These are phyloP conservation scores for Cybosia mesomella DNA, from an alignment of 2,888 invertebrate genomes.

Conservation along the genomic window DNA sequence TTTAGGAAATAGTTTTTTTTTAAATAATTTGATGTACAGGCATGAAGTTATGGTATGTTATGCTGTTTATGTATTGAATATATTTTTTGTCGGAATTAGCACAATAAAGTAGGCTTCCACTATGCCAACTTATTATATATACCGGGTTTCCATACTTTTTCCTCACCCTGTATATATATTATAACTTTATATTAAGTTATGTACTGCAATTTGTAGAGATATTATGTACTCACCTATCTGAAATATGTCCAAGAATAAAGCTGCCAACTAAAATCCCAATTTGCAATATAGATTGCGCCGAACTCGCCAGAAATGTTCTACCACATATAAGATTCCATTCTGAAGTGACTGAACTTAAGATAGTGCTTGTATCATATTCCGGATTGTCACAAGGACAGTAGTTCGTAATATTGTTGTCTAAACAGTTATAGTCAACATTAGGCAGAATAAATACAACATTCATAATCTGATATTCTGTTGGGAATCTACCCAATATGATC, in stretches of 20 bases:
- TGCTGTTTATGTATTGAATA: too few species aligned
- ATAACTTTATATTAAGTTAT: neutral
- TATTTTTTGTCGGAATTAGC: too few species aligned
- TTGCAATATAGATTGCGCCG: constrained; percentile 86
- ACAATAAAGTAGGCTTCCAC: too few species aligned
- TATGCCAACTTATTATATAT: too few species aligned
- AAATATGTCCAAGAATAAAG: constrained; percentile 83
- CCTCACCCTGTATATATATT: too few species aligned
- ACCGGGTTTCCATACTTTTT: too few species aligned
- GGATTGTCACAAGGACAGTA: constrained; percentile 78
- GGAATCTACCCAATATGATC: constrained; percentile 82
- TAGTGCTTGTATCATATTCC: constrained; percentile 83
- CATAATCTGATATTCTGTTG: constrained; percentile 86
- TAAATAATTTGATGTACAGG: too few species aligned
- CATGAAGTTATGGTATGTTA: too few species aligned
- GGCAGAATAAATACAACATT: constrained; percentile 87
- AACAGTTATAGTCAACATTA: constrained; percentile 80
- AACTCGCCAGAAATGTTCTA: constrained; percentile 81
- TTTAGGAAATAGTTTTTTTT: too few species aligned
- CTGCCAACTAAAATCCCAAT: constrained; percentile 86
- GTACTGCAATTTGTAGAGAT: neutral
- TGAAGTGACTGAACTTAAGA: constrained; percentile 86
- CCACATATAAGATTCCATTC: constrained; percentile 89
- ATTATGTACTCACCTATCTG: constrained; percentile 71
- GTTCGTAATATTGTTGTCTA: constrained; percentile 74